A percentile compares a stretch with the other conserved stretches of the same genome.
These are phyloP conservation scores for Pogonus chalceus DNA, from an alignment of 1,140 invertebrate genomes.

Conservation along the genomic window DNA sequence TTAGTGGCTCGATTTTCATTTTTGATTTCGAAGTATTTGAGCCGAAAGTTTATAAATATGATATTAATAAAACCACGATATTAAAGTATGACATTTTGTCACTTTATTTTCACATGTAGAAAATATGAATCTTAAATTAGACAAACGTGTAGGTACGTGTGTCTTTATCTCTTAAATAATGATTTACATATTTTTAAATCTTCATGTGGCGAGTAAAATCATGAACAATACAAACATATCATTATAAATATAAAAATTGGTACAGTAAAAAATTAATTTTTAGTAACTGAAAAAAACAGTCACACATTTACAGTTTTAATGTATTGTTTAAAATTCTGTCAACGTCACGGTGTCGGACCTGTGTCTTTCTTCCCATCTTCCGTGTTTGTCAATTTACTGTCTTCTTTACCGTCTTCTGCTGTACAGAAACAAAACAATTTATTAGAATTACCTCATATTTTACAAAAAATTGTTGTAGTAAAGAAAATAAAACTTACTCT, in stretches of 20 bases:
- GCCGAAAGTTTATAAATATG: no score
- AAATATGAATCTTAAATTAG: no score
- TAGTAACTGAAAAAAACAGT: background rate
- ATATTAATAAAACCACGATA: no score
- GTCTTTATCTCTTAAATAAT: no score
- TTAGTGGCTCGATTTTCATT: no score
- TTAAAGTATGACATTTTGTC: no score
- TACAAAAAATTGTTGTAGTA: background rate
- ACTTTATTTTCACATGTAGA: no score
- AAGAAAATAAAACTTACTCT: constrained; percentile 23
- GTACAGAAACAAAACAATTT: constrained; percentile 25
- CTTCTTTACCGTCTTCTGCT: constrained; percentile 54
- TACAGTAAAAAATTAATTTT: background rate
- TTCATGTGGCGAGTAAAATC: no score
- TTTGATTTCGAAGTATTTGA: no score
- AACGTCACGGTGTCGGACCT: constrained; percentile 42
- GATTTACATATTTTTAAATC: no score
- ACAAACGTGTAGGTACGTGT: no score
- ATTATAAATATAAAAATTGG: background rate
- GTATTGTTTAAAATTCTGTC: background rate
- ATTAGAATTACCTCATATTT: constrained; percentile 2
- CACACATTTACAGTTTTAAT: constrained; percentile 7
- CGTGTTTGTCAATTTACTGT: constrained; percentile 42
- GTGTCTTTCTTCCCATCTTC: constrained; percentile 55
- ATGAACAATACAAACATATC: no score